These are phyloP conservation scores for Diadema setosum DNA, from an alignment of 35 echinoderm and acorn worm species.

Conservation along the genomic window DNA sequence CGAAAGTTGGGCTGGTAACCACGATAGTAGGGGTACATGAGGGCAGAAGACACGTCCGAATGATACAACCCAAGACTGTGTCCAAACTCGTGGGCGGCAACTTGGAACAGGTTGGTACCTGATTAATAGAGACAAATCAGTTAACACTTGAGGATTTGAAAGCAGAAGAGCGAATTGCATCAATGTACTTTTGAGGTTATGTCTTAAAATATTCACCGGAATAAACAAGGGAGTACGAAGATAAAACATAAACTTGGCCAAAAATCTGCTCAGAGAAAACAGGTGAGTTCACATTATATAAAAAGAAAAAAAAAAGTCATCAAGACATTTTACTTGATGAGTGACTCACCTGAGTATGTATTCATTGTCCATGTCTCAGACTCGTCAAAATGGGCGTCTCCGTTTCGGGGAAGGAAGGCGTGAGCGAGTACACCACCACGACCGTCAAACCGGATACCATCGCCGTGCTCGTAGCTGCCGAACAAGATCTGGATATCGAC, in stretches of 20 bases:
- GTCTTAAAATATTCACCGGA: too few relatives aligned
- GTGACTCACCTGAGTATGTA: slow-evolving; percentile 27
- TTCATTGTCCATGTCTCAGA: slow-evolving; percentile 58
- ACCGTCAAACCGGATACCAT: slow-evolving; percentile 60
- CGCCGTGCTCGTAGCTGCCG: slow-evolving; percentile 49
- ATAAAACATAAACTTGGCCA: too few relatives aligned
- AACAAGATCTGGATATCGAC: slow-evolving; percentile 65
- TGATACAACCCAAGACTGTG: slow-evolving; percentile 50
- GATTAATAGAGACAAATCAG: not conserved
- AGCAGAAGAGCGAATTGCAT: too few relatives aligned
- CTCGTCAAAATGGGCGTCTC: slow-evolving; percentile 66
- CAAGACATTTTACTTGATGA: too few relatives aligned
- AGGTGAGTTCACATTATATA: too few relatives aligned
- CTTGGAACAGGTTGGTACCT: slow-evolving; percentile 73
- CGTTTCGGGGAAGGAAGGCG: slow-evolving; percentile 45
- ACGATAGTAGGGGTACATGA: slow-evolving; percentile 44
- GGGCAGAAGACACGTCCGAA: slow-evolving; percentile 35
- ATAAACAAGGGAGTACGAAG: too few relatives aligned
- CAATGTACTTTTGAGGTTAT: too few relatives aligned
- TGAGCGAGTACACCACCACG: slow-evolving; percentile 62
- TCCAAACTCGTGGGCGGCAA: slow-evolving; percentile 73
- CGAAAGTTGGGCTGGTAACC: slow-evolving; percentile 65
- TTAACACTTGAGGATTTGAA: too few relatives aligned
- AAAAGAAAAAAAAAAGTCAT: too few relatives aligned
- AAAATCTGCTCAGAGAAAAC: too few relatives aligned